Evolutionary conservation across 2,888 invertebrate genomes (phyloP), one percentile per base, ranked within the genome.

Genomic region (Ptilodon capucinus): DNA sequence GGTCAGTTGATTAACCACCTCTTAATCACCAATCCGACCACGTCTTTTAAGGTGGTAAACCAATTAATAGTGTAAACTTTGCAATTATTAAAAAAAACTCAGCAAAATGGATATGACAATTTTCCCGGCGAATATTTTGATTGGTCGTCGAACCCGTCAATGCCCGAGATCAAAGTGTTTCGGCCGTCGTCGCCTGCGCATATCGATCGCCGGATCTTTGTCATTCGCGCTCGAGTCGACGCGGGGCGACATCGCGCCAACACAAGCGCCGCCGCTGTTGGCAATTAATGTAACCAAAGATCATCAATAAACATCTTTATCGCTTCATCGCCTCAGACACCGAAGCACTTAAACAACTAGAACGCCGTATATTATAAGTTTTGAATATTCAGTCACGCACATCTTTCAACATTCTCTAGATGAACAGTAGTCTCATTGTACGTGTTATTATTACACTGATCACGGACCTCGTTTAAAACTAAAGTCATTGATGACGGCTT

Each of bases 271-370:
- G 88, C 86, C 83, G 82, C 79, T 79, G 82, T 78, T 81, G 81
- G 89, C 90, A 89, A 89, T 90, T 90, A 90, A 86, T 84, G 86
- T 80, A 77, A 78, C 81, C 74, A 77, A 86, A 86, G 86, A 90
- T 89, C 89, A 90, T 90, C 86, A 90, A 88, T 90, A 89, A 87
- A 86, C 84, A 85, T 78, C 81, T 87, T 89, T 88, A 91, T 91
- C 90, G 86, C 84, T 85, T 84, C 86, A 91, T 91, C 90, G 80
- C 74, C 73, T 75, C 76, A 79, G 87, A 86, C 86, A 82, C 75
- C 73, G 69, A 62, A 72, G 81, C 77, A 79, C 81, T 84, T 81
- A 82, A 60, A 84, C 79, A 79, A 79, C 83, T 77, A 81, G 78
- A 76, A 74, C 71, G 79, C 79, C 65, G 68, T 74, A 74, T 69